Percentiles rank a stretch among this genome's conserved stretches.
phyloP scores from a whole-genome alignment of 30 jellyfish, hydroid and myxozoan species.

The Mastigias papua region DNA sequence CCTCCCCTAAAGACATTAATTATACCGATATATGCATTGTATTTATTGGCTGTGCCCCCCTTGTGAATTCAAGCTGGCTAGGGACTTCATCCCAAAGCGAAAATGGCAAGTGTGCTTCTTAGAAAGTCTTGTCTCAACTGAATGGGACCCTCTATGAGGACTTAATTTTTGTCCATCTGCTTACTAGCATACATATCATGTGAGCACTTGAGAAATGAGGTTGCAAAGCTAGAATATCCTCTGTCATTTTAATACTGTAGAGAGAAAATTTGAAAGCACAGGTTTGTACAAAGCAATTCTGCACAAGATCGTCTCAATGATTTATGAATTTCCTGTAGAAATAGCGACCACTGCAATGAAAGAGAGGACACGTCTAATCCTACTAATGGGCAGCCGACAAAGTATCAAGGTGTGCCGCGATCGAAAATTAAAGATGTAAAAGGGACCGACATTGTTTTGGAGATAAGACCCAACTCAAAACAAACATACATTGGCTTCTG shows the following conservation, averaged over 20 bases:
- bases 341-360: slow-evolving; percentile 29
- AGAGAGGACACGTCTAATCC: slow-evolving; percentile 22
- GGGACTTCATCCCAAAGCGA: too few species aligned
- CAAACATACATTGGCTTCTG: slow-evolving; percentile 15
- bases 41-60: too few species aligned
- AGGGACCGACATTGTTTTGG: slow-evolving; percentile 21
- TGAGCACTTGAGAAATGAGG: background rate
- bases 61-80: too few species aligned
- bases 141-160: too few species aligned
- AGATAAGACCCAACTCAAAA: slow-evolving; percentile 17
- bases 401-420: slow-evolving; percentile 38
- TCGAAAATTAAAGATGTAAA: slow-evolving; percentile 2
- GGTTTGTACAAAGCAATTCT: background rate
- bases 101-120: too few species aligned
- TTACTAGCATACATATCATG: too few species aligned
- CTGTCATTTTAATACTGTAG: background rate
- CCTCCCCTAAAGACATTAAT: too few species aligned
- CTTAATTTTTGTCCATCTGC: too few species aligned
- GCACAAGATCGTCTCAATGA: background rate
- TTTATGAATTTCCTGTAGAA: slow-evolving; percentile 20
- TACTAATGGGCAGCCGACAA: slow-evolving; percentile 36
- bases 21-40: too few species aligned
- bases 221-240: background rate
- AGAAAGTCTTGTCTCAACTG: too few species aligned
- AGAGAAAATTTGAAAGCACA: background rate